These are phyloP conservation scores for Epinotia demarniana DNA, from an alignment of 2,888 invertebrate genomes.

Conservation along the genomic window DNA sequence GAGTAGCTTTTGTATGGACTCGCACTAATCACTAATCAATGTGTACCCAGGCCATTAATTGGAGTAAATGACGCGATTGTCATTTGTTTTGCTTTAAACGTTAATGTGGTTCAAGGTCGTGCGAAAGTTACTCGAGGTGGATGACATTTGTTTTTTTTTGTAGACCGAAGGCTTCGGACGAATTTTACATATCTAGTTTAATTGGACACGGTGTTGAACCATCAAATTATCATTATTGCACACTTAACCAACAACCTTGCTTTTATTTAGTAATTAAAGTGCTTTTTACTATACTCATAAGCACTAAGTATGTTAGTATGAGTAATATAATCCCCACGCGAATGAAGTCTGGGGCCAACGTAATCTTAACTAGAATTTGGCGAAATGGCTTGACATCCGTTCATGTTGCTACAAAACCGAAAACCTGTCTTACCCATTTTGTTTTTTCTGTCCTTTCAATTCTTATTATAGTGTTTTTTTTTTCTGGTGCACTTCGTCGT, in stretches of 20 bases:
- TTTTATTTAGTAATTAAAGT: conserved; percentile 8
- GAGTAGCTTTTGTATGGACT: too few relatives aligned
- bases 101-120: conserved; percentile 13
- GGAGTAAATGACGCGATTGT: not conserved
- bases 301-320: not conserved
- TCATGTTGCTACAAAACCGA: not conserved
- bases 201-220: conserved; percentile 13
- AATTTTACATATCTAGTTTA: not conserved
- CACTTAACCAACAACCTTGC: conserved; percentile 7
- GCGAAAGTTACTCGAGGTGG: conserved; percentile 7
- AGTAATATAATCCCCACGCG: not conserved
- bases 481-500: too few relatives aligned
- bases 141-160: not conserved
- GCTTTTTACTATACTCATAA: not conserved
- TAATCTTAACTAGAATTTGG: conserved; percentile 1
- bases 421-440: not conserved
- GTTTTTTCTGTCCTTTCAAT: not conserved
- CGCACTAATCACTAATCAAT: too few relatives aligned
- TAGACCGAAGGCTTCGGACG: not conserved
- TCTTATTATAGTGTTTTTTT: too few relatives aligned
- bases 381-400: not conserved
- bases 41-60: too few relatives aligned
- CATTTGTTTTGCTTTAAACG: conserved; percentile 12
- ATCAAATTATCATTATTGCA: conserved; percentile 2
- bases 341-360: not conserved